A percentile compares a stretch with the other conserved stretches of the same genome.
Conservation (phyloP, 2,113 vertebrate species). For the Piprites chloris region DNA sequence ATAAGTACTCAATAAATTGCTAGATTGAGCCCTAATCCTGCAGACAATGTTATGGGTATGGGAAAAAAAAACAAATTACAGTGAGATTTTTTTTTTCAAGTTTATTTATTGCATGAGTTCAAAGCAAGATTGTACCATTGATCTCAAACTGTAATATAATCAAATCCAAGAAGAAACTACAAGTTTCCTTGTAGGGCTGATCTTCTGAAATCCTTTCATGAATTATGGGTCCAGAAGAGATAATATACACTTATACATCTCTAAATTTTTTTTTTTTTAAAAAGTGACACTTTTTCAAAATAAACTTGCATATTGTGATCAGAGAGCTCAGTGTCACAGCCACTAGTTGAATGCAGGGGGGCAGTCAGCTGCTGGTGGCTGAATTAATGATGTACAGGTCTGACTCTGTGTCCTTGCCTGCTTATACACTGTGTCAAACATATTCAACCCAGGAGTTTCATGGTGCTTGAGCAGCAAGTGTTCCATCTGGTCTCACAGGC, state of each 20-base stretch:
- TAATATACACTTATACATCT: not conserved
- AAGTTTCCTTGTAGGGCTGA: not conserved
- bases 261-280: too few relatives aligned
- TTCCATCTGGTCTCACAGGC: accelerated
- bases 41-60: not conserved
- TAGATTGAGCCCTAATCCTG: conserved; percentile 14
- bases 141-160: conserved; percentile 4
- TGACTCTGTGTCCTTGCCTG: accelerated
- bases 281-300: not conserved
- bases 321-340: not conserved
- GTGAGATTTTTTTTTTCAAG: not conserved
- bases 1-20: conserved; percentile 8
- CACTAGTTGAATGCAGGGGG: not conserved
- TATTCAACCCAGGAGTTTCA: accelerated
- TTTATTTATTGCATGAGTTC: conserved; percentile 31
- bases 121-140: not conserved
- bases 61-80: conserved; percentile 15
- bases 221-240: not conserved
- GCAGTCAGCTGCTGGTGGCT: accelerated
- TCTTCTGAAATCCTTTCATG: conserved; percentile 13
- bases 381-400: accelerated
- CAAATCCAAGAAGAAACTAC: not conserved
- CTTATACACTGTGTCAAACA: accelerated
- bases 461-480: not conserved
- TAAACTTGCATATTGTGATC: not conserved